Base-by-base conservation (phyloP, 2,113 vertebrate genomes). In the Mionectes macconnelli region DNA sequence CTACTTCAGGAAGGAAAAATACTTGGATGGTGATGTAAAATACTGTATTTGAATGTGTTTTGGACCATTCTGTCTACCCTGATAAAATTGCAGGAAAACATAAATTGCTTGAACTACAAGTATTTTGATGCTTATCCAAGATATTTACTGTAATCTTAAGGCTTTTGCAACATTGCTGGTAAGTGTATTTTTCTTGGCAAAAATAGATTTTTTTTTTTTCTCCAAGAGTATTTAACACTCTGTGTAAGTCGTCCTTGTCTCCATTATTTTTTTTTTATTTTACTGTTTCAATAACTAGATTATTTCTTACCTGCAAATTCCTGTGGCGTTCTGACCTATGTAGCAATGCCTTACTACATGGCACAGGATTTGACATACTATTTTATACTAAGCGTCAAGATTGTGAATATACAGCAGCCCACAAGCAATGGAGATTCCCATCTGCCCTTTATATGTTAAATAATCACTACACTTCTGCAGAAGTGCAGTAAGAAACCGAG, bases 381-480 rank as follows among this genome's bases (percentile, higher is more conserved):
- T 53, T 85, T 79, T 67, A 66, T 44, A 33, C 14, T 14, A 15
- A 57, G 25, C 31, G 53, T 14, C 21, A 17, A 47, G 67, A 74
- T 1, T 3, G 15, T 49, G 42, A 28, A 12, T 42, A 14, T 31
- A 33, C 15, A 45, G 42, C 22, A 69, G 9, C 20, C 11, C 12
- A 14, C 15, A 55, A 44, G 40, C 0, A 0, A 42, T 1, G 8
- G 44, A 52, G 19, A 21, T 19, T 49, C 10, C 3, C 13, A 19
- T 4, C 4, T 40, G 8, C 10, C 10, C 12, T 35, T 27, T 13
- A 1, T 31, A 7, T 6, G 2, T 52, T 59, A 59, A 75, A 74
- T 40, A 72, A 52, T 31, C 28, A 7, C 28, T 25, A 37, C 8
- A 3, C 2, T 69, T 79, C 21, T 69, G 10, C 31, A 60, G 20